Evolutionary conservation across 1,140 invertebrate genomes (phyloP), one percentile per base, ranked within the genome.

Genomic region (Pseudomyrmex sp.): DNA sequence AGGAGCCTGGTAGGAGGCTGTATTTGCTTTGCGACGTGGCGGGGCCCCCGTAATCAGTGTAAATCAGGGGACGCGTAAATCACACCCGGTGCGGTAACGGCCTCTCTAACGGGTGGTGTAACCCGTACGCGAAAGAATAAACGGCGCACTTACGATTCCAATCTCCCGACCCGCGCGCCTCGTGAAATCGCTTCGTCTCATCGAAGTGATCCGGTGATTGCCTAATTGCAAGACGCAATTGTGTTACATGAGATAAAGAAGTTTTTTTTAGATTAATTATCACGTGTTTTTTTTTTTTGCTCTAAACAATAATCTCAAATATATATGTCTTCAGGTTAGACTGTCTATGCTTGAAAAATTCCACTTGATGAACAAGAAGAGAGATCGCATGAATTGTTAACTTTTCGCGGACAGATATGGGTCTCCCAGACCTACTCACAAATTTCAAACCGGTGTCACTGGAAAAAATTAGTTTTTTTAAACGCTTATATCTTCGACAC

Each of bases 41-140:
- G 90, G 90, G 91, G 87, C 91, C 92, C 68, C 74, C 91, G 93
- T 94, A 94, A 94, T 94, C 93, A 94, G 93, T 93, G 93, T 94
- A 94, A 94, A 94, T 94, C 93, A 94, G 93, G 91, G 92, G 91
- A 93, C 92, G 90, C 93, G 93, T 94, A 94, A 94, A 94, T 94
- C 93, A 94, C 92, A 92, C 91, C 87, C 92, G 84, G 86, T 89
- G 90, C 90, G 90, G 90, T 91, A 92, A 93, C 89, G 89, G 86
- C 63, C 89, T 89, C 89, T 91, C 89, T 91, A 92, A 92, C 91
- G 91, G 92, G 92, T 91, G 89, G 90, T 86, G 85, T 85, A 77
- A 82, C 65, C 50, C 23, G 46, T 61, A 72, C 20, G 50, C 62
- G 59, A 70, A 73, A 72, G 66, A 86, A 76, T 44, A 59, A 52